Base-by-base conservation (phyloP, 2,888 invertebrate genomes). In the Tribolium freemani region DNA sequence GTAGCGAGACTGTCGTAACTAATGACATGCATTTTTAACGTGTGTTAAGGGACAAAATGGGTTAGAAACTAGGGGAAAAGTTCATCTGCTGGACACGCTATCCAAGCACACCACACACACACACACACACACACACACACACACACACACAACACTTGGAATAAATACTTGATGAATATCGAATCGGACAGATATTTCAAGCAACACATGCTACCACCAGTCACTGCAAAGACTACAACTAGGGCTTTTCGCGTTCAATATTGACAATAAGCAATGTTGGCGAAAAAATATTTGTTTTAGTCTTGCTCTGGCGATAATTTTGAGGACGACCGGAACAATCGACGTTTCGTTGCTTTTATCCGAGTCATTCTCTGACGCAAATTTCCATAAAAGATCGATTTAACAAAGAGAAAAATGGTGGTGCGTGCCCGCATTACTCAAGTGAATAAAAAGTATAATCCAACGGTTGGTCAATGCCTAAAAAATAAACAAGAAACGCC, bases 121-220 rank as follows among this genome's bases (percentile, higher is more conserved):
- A 51, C 50, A 50, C 51, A 63, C 51, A 51, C 50, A 50, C 51
- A 63, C 51, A 51, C 16, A 16, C 16, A 16, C 16, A 51, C n/a
- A n/a, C 51, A 61, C 16, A 63, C 51, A 63, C 51, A 51, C 50
- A 50, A 50, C 61, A 53, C 21, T 53, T 26, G 16, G 16, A 16
- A 48, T 48, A 63, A 63, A 63, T 63, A 63, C 63, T 63, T 63
- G 51, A 63, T 60, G 45, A 60, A 60, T 60, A 60, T 63, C 51
- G 63, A 63, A 51, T 51, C 51, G 51, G 63, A 63, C 51, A 63
- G 51, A 51, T 63, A 63, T 46, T 63, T 63, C 30, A 63, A 13
- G 63, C 63, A 63, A 46, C 63, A 63, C 63, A 63, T 63, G 13
- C 16, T 48, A n/a, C 3, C 5, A 48, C 1, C 48, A n/a, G n/a